A percentile compares a stretch with the other conserved stretches of the same genome.
Evolutionary conservation across 1,140 invertebrate species (phyloP).

Genomic region (Thalassaphorura encarpata): DNA sequence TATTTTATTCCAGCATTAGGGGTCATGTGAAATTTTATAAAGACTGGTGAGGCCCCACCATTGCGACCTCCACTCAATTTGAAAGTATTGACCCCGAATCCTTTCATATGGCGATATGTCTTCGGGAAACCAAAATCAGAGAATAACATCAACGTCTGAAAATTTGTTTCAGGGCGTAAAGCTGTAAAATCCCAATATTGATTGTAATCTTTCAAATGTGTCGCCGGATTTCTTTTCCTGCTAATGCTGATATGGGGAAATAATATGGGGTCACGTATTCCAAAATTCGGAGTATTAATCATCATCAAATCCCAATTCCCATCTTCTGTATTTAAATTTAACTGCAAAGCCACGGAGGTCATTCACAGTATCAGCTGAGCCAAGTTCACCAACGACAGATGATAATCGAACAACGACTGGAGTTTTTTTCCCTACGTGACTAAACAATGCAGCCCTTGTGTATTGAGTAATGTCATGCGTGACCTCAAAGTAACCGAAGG

Average conservation of each 20-base stretch:
- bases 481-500: conserved; percentile 55
- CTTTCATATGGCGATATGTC: conserved; percentile 43
- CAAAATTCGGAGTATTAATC: conserved; percentile 49
- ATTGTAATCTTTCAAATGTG: background rate
- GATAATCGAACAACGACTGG: conserved; percentile 49
- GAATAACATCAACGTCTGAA: conserved; percentile 45
- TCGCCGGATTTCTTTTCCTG: conserved; percentile 44
- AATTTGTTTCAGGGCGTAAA: conserved; percentile 43
- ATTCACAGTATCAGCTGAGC: conserved; percentile 43
- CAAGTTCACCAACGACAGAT: conserved; percentile 51
- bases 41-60: conserved; percentile 35
- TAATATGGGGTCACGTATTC: conserved; percentile 46
- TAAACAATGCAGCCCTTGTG: conserved; percentile 51
- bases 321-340: conserved; percentile 48
- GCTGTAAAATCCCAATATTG: conserved; percentile 31
- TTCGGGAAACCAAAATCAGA: conserved; percentile 45
- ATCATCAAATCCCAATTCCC: conserved; percentile 49
- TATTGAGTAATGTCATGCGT: conserved; percentile 79
- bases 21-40: conserved; percentile 47
- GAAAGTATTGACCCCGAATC: conserved; percentile 48
- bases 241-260: conserved; percentile 39
- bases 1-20: conserved; percentile 48
- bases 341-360: conserved; percentile 44
- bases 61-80: conserved; percentile 44
- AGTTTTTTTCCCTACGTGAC: conserved; percentile 47